Conservation (phyloP, 2,797 vertebrate genomes). For the Halcyon badia region DNA sequence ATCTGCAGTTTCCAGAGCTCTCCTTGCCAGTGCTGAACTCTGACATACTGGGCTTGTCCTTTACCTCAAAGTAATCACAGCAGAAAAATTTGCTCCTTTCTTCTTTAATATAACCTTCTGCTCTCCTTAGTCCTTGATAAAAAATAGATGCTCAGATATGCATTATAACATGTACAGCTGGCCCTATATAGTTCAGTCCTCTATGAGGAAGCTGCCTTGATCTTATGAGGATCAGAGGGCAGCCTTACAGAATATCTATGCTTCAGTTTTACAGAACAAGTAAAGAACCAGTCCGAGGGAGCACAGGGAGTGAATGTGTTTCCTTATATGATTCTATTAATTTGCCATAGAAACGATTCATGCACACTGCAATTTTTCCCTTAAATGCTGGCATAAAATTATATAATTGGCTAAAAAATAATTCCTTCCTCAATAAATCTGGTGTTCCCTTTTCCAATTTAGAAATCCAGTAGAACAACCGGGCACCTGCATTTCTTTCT, state of each 20-base stretch:
- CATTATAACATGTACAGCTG: neutral
- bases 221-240: neutral
- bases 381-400: neutral
- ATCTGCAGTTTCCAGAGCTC: neutral
- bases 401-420: neutral
- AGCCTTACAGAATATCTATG: neutral
- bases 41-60: neutral
- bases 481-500: neutral
- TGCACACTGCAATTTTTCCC: neutral
- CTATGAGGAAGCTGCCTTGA: neutral
- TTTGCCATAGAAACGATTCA: neutral
- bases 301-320: neutral
- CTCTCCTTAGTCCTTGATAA: neutral
- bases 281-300: neutral
- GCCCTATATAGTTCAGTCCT: neutral
- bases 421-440: neutral
- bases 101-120: neutral
- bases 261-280: neutral
- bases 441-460: neutral
- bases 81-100: conserved; percentile 2
- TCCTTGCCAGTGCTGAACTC: neutral
- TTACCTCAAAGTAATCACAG: neutral
- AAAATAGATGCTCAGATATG: neutral
- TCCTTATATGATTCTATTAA: neutral
- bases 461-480: neutral